Evolutionary conservation across 2,113 vertebrate genomes (phyloP).

Genomic region (Gadus macrocephalus): DNA sequence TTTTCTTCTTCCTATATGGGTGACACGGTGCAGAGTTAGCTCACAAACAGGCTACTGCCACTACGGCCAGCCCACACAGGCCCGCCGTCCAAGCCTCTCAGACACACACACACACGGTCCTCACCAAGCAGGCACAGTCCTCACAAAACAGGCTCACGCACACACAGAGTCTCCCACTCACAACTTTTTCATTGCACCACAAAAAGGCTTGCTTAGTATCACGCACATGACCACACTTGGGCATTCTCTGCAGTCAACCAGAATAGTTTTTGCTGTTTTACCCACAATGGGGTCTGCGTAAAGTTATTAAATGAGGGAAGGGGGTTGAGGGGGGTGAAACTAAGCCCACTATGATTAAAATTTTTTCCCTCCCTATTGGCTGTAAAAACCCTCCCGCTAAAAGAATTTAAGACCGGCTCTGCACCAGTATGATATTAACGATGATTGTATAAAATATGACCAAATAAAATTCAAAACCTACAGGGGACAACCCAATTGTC

Average conservation of each 20-base stretch:
- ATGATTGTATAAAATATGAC: too few relatives aligned
- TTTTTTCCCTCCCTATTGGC: conserved; percentile 36
- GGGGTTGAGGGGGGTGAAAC: conserved; percentile 3
- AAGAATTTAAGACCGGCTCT: not conserved
- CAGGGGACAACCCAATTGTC: conserved; percentile 45
- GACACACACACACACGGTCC: conserved; percentile 23
- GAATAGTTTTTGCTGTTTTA: conserved; percentile 19
- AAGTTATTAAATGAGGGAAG: conserved; percentile 22
- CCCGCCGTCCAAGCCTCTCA: conserved; percentile 25
- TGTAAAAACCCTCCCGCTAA: conserved; percentile 33
- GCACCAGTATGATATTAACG: too few relatives aligned
- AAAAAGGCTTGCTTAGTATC: conserved; percentile 44
- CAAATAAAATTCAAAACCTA: too few relatives aligned
- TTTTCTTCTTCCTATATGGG: conserved; percentile 99
- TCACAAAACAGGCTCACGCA: not conserved
- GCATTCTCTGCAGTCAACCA: conserved; percentile 36
- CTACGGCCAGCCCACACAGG: conserved; percentile 14
- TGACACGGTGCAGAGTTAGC: conserved; percentile 89
- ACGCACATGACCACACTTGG: conserved; percentile 38
- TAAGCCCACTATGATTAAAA: conserved; percentile 7
- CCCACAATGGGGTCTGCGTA: conserved; percentile 13
- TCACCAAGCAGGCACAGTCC: conserved; percentile 4
- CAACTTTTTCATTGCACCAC: conserved; percentile 28
- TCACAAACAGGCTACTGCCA: conserved; percentile 52
- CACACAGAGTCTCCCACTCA: conserved; percentile 2